Evolutionary conservation across 2,888 invertebrate genomes (phyloP), one percentile per base, ranked within the genome.

Genomic region (Anaspis maculata): DNA sequence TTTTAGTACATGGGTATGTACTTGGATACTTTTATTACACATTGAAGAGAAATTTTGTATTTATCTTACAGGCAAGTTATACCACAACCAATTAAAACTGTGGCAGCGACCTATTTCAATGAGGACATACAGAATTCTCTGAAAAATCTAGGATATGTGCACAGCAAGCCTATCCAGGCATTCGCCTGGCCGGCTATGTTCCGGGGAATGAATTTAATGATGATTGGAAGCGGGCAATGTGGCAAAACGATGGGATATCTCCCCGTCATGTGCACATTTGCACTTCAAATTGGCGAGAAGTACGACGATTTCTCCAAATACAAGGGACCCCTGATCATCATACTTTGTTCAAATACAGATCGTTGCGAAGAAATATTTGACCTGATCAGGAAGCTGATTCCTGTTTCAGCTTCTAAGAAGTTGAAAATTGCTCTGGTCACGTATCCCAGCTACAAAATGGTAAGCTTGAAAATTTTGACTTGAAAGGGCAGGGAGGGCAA

Each of bases 181-280:
- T 77, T 79, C 31, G 69, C 76, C 0, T 87, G 86, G 85, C 74
- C 77, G 1, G 74, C 77, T 2, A 69, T 85, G 25, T 62, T 77
- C 24, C 69, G 79, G 21, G 77, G 78, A 0, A 70, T 76, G 27
- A 77, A 81, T 41, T 63, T 80, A 1, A 72, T 81, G 30, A 70
- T 81, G 38, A 67, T 87, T 1, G 72, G 77, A 38, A 68, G 74
- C 1, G 53, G 65, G 1, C 61, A 62, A 9, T 71, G 76, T 30
- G 84, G 84, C 0, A 84, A 85, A 64, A 83, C 85, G 0, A 61
- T 79, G 50, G 77, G 79, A 0, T 85, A 82, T 54, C 55, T 82
- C 14, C 75, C 83, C 9, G 75, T 83, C 0, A 60, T 88, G 3
- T 70, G 79, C 30, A 75, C 77, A 28, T 67, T 74, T 32, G 60